phyloP scores from a whole-genome alignment of 2,797 vertebrate species.

The Toxotes lorentzi region DNA sequence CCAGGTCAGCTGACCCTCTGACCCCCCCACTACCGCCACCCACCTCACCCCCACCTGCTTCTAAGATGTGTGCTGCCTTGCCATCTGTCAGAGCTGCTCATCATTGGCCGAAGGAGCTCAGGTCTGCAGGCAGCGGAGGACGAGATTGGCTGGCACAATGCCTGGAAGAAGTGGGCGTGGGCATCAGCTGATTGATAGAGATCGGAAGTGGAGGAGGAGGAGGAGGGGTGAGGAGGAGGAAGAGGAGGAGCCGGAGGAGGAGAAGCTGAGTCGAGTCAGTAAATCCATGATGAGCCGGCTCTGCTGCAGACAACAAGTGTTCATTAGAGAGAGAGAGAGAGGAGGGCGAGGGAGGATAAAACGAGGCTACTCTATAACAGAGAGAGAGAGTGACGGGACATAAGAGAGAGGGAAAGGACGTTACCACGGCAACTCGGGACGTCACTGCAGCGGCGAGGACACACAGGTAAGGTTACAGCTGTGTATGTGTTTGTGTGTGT shows the following conservation, averaged over 20 bases:
- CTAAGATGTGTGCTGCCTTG: constrained; percentile 1
- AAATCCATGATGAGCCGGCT: constrained; percentile 76
- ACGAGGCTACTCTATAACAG: constrained; percentile 15
- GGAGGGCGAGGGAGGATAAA: constrained; percentile 36
- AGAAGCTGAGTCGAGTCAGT: constrained; percentile 46
- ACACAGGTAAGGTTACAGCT: constrained; percentile 65
- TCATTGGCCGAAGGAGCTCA: constrained; percentile 43
- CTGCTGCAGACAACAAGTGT: constrained; percentile 71
- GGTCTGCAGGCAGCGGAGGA: not conserved
- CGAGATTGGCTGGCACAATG: constrained; percentile 54
- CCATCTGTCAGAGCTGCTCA: constrained; percentile 49
- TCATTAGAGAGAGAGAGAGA: constrained; percentile 35
- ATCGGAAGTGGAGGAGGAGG: constrained; percentile 39
- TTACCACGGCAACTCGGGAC: constrained; percentile 70
- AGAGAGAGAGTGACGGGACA: constrained; percentile 23
- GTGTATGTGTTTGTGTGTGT: constrained; percentile 30
- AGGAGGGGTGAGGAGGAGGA: constrained; percentile 34
- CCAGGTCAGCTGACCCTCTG: not conserved
- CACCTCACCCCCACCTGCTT: not conserved
- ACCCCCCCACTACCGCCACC: too few species aligned
- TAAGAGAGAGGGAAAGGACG: constrained; percentile 32
- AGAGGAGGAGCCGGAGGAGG: constrained; percentile 65
- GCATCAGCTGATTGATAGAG: constrained; percentile 52
- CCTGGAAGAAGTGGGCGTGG: constrained; percentile 36
- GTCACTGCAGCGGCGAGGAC: constrained; percentile 48